Conservation (phyloP, 64 coral and sea anemone species). For the Hydrozoanthus tunicans region DNA sequence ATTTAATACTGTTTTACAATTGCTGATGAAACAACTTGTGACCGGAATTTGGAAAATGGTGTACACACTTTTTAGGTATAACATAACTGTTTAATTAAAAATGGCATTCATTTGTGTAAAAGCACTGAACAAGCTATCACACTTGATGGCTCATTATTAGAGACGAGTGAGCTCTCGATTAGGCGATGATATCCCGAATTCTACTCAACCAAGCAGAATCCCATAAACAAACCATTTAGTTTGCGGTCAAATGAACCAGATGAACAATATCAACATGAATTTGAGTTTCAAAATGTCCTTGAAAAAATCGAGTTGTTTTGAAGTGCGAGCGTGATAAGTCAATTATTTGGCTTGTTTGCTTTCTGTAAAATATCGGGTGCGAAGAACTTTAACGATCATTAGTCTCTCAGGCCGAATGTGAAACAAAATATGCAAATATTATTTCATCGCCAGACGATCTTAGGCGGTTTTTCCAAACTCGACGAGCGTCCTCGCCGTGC, state of each 20-base stretch:
- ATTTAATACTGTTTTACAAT: not conserved
- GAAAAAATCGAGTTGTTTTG: too few relatives aligned
- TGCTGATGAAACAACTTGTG: slow-evolving; percentile 29
- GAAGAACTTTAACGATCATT: not conserved
- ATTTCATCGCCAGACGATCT: not conserved
- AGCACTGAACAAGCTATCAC: not conserved
- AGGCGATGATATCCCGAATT: slow-evolving; percentile 13
- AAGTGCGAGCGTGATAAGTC: not conserved
- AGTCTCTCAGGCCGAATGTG: not conserved
- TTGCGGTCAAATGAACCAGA: not conserved
- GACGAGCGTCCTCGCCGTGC: too few relatives aligned
- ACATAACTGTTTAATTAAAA: too few relatives aligned
- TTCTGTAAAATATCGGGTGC: slow-evolving; percentile 7
- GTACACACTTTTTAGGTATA: not conserved
- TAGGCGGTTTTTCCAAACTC: too few relatives aligned
- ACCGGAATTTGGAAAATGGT: not conserved
- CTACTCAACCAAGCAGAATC: not conserved
- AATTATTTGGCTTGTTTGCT: slow-evolving; percentile 9
- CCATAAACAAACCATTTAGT: slow-evolving; percentile 16
- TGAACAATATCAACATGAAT: not conserved
- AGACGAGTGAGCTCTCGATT: slow-evolving; percentile 33
- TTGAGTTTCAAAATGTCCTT: not conserved
- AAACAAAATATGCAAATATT: not conserved
- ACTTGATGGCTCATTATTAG: not conserved
- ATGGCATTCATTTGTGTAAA: not conserved